These are phyloP conservation scores for Thyatira batis DNA, from an alignment of 2,888 invertebrate species.

Conservation along the genomic window DNA sequence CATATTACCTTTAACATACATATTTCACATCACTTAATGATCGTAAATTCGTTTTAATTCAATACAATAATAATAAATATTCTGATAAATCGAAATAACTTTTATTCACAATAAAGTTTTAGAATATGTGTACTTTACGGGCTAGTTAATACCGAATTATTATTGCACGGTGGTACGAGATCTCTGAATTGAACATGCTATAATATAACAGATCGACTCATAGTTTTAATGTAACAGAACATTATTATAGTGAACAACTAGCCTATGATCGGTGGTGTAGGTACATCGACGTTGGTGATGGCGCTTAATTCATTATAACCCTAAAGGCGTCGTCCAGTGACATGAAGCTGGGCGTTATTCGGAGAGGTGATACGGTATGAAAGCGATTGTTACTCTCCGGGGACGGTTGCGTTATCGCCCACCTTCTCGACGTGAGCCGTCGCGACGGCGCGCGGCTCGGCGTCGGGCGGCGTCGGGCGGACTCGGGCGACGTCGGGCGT, in stretches of 20 bases:
- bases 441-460: no score
- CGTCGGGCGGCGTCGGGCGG: background rate
- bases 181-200: slow-evolving; percentile 43
- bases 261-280: background rate
- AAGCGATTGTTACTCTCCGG: slow-evolving; percentile 63
- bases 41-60: slow-evolving; percentile 77
- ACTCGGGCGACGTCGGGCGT: background rate
- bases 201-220: slow-evolving; percentile 16
- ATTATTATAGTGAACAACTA: slow-evolving; percentile 5
- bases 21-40: slow-evolving; percentile 48
- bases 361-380: slow-evolving; percentile 70
- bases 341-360: slow-evolving; percentile 65
- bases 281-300: slow-evolving; percentile 3
- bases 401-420: slow-evolving; percentile 72
- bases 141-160: slow-evolving; percentile 64
- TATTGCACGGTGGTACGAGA: slow-evolving; percentile 75
- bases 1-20: slow-evolving; percentile 60
- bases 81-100: slow-evolving; percentile 79
- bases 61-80: slow-evolving; percentile 75
- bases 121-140: slow-evolving; percentile 77
- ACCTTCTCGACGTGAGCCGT: slow-evolving; percentile 25
- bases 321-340: slow-evolving; percentile 22
- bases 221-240: slow-evolving; percentile 8
- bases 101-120: slow-evolving; percentile 78
- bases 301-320: slow-evolving; percentile 29